Percentiles rank a stretch among this genome's conserved stretches.
phyloP scores from a whole-genome alignment of 2,113 vertebrate species.

The Crotalus horridus region DNA sequence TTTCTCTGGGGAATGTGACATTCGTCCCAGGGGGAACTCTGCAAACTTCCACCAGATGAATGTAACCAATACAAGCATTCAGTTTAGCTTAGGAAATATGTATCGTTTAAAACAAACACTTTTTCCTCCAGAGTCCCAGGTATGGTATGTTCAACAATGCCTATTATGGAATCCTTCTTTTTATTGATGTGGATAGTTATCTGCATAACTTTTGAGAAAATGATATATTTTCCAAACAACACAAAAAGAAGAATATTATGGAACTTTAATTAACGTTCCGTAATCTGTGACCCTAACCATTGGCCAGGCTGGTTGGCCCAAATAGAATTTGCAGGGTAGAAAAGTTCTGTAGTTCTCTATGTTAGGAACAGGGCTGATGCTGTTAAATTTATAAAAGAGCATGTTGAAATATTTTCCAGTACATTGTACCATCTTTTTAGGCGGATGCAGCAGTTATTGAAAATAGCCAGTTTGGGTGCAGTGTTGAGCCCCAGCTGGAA shows the following conservation, averaged over 20 bases:
- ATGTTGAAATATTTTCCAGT: not conserved
- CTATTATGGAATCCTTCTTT: not conserved
- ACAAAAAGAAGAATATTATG: not conserved
- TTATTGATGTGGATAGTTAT: not conserved
- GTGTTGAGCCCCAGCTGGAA: not conserved
- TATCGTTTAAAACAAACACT: conserved; percentile 74
- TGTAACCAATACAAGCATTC: conserved; percentile 79
- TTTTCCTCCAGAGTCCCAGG: conserved; percentile 83
- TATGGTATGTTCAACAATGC: conserved; percentile 35
- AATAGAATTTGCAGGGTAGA: not conserved
- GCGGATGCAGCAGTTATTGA: not conserved
- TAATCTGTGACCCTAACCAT: not conserved
- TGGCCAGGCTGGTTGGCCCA: not conserved
- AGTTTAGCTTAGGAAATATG: conserved; percentile 80
- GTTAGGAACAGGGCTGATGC: not conserved
- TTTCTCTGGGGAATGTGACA: conserved; percentile 88
- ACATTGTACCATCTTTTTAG: not conserved
- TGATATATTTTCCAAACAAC: not conserved
- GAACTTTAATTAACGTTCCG: not conserved
- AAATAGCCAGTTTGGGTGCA: not conserved
- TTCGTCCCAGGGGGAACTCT: conserved; percentile 85
- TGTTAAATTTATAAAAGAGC: not conserved
- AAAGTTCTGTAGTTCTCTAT: not conserved
- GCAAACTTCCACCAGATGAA: conserved; percentile 81
- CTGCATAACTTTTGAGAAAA: not conserved